Conservation (phyloP, 2,113 vertebrate genomes). For the Ploceus nigricollis region DNA sequence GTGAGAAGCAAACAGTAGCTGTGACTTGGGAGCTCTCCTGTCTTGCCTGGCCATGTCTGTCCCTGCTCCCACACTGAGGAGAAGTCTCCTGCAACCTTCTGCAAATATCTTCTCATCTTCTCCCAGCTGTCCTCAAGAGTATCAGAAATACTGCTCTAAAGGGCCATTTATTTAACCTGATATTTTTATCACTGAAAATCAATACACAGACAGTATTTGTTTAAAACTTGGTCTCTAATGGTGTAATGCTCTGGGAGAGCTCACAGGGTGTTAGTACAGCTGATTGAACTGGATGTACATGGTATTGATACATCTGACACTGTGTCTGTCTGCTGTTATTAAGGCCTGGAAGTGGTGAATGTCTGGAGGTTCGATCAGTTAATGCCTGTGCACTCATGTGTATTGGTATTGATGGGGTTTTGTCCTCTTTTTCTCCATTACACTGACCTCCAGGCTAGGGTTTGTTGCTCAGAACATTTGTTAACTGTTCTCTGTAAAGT, state of each 20-base stretch:
- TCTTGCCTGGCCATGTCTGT: neutral
- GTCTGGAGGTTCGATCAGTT: neutral
- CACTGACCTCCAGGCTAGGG: neutral
- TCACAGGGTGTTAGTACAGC: neutral
- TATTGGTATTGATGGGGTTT: neutral
- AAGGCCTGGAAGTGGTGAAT: neutral
- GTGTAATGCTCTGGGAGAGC: neutral
- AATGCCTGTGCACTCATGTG: neutral
- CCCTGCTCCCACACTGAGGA: neutral
- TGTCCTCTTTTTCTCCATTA: slow-evolving; percentile 27
- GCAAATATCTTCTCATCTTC: neutral
- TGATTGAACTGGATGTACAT: neutral
- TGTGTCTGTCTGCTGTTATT: slow-evolving; percentile 21
- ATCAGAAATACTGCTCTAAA: neutral
- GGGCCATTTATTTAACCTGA: neutral
- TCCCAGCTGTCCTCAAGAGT: neutral
- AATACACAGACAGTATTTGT: neutral
- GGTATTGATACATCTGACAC: neutral
- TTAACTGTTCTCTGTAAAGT: neutral
- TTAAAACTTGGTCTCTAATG: neutral
- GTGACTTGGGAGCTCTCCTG: neutral
- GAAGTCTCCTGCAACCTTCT: neutral
- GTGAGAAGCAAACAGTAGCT: neutral
- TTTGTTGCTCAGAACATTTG: neutral
- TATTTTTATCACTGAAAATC: neutral